A percentile compares a stretch with the other conserved stretches of the same genome.
These are phyloP conservation scores for Xestia sexstrigata DNA, from an alignment of 2,888 invertebrate species.

Conservation along the genomic window DNA sequence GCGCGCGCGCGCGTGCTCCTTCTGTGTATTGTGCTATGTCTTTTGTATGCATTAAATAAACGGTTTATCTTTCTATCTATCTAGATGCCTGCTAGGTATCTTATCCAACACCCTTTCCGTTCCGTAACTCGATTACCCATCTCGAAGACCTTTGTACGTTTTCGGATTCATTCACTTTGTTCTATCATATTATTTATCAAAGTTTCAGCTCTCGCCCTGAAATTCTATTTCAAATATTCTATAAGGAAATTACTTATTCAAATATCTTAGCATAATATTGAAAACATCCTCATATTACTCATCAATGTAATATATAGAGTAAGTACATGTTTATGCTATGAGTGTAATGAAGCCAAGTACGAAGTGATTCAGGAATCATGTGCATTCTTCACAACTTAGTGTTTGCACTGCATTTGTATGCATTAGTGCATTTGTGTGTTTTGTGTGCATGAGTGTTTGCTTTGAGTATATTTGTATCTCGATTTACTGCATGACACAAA, in stretches of 20 bases:
- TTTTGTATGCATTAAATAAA: too few relatives aligned
- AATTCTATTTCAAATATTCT: neutral
- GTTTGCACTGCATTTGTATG: conserved; percentile 19
- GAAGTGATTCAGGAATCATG: conserved; percentile 35
- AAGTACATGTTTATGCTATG: conserved; percentile 3
- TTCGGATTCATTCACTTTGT: too few relatives aligned
- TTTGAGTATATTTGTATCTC: neutral
- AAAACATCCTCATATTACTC: conserved; percentile 41
- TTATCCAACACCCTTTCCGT: neutral
- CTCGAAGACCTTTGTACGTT: too few relatives aligned
- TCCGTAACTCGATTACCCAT: neutral
- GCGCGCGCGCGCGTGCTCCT: too few relatives aligned
- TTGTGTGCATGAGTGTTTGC: conserved; percentile 14
- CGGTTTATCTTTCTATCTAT: too few relatives aligned
- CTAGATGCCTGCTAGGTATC: neutral
- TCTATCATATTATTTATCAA: neutral
- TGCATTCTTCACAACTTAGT: conserved; percentile 46
- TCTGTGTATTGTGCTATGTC: too few relatives aligned
- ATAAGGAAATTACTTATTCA: conserved; percentile 70
- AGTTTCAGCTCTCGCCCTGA: neutral
- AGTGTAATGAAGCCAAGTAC: conserved; percentile 4
- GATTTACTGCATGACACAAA: conserved; percentile 12
- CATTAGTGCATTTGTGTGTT: too few relatives aligned
- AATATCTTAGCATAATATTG: neutral
- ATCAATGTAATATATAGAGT: conserved; percentile 23